Conservation (phyloP, 2,888 invertebrate genomes). For the Limulus polyphemus region DNA sequence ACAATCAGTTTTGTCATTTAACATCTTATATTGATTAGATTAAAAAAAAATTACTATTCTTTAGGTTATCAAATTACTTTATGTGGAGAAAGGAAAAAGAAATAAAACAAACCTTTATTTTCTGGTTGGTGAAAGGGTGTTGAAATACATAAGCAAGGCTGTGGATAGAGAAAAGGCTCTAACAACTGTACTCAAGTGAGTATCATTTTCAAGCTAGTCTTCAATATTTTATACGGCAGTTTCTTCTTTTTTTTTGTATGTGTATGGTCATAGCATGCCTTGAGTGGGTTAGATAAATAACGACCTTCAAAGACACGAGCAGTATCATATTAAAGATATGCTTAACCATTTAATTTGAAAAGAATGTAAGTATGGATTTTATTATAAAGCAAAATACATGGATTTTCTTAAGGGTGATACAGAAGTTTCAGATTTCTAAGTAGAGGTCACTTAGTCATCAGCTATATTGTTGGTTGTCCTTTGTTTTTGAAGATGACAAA, state of each 20-base stretch:
- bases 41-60: constrained; percentile 10
- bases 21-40: background rate
- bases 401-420: no score
- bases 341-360: no score
- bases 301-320: no score
- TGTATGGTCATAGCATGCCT: background rate
- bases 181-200: constrained; percentile 57
- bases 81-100: constrained; percentile 61
- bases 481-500: no score
- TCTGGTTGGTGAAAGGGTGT: constrained; percentile 57
- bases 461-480: no score
- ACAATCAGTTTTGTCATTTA: background rate
- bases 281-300: no score
- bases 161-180: constrained; percentile 54
- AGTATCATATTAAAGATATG: no score
- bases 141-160: constrained; percentile 48
- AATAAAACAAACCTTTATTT: constrained; percentile 45
- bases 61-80: constrained; percentile 46
- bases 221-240: no score
- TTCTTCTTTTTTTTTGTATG: background rate
- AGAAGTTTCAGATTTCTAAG: no score
- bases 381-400: no score
- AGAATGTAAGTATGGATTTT: no score
- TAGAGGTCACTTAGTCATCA: no score
- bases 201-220: constrained; percentile 13